Base-by-base conservation (phyloP, 2,113 vertebrate genomes). In the Melanerpes formicivorus region DNA sequence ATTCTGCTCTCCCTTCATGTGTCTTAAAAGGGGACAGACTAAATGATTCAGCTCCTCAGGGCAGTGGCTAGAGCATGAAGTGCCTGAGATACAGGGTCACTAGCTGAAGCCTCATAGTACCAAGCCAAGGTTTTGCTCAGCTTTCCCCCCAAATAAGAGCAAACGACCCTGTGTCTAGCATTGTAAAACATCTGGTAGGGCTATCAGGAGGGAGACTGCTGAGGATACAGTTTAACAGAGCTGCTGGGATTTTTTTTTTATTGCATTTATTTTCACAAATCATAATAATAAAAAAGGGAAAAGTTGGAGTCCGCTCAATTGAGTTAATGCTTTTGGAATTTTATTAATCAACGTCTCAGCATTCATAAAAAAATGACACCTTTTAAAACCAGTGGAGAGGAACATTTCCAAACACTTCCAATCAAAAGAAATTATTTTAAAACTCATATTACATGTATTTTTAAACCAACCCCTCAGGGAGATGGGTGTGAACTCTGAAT, bases 241-340 rank as follows among this genome's bases (percentile, higher is more conserved):
- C 95, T 98, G 96, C 96, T 96, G 96, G 93, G 96, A 96, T 84
- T 84, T 67, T 93, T 83, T 83, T 92, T 93, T 91, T 95, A 98
- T 97, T 98, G 70, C 95, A 95, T 95, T 97, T 96, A 92, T 97
- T 97, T 96, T 97, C 95, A 95, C 65, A 21, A 93, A 96, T 94
- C 84, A 80, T 77, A 95, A 96, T 94, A 92, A 88, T 92, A 78
- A 96, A 95, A 81, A 77, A 72, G 34, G 34, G 50, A 94, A 93
- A 96, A 96, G 78, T 92, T 97, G 97, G 97, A 97, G 86, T 96
- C 81, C 80, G 62, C 90, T 96, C 96, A 97, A 94, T 97, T 97
- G 96, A 98, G 97, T 97, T 97, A 98, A 98, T 97, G 96, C 87
- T 90, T 96, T 97, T 9, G 75, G 97, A 98, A 98, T 98, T 98